These are phyloP conservation scores for Burhinus oedicnemus DNA, from an alignment of 2,113 vertebrate genomes.

Conservation along the genomic window DNA sequence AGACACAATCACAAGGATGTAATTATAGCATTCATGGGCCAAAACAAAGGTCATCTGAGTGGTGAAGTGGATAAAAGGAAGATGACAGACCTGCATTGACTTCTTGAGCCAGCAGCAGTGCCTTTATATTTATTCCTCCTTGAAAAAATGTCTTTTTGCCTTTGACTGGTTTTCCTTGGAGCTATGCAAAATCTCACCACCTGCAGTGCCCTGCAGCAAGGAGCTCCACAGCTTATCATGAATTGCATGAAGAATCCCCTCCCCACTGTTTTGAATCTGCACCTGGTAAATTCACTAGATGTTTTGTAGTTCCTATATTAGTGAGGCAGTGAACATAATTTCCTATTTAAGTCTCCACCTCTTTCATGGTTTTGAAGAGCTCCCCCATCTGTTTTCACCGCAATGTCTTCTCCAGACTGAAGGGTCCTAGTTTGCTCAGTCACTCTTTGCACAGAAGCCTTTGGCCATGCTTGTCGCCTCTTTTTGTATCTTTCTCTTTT, in stretches of 20 bases:
- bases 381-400: background rate
- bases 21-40: background rate
- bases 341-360: background rate
- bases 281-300: background rate
- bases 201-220: background rate
- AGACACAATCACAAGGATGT: background rate
- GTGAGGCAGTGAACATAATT: background rate
- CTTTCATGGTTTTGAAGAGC: background rate
- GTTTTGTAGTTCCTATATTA: background rate
- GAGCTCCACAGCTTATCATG: background rate
- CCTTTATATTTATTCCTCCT: background rate
- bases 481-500: background rate
- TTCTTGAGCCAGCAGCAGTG: fast-evolving
- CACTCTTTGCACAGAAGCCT: background rate
- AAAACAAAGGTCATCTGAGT: background rate
- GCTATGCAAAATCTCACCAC: background rate
- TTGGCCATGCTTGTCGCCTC: background rate
- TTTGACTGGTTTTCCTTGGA: background rate
- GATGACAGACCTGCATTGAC: background rate
- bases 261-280: background rate
- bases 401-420: background rate
- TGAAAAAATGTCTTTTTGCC: background rate
- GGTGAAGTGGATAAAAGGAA: background rate
- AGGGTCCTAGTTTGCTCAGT: background rate
- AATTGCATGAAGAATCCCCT: background rate